Percentiles rank a stretch among this genome's conserved stretches.
These are phyloP conservation scores for Rhea americana DNA, from an alignment of 2,113 vertebrate species.

Conservation along the genomic window DNA sequence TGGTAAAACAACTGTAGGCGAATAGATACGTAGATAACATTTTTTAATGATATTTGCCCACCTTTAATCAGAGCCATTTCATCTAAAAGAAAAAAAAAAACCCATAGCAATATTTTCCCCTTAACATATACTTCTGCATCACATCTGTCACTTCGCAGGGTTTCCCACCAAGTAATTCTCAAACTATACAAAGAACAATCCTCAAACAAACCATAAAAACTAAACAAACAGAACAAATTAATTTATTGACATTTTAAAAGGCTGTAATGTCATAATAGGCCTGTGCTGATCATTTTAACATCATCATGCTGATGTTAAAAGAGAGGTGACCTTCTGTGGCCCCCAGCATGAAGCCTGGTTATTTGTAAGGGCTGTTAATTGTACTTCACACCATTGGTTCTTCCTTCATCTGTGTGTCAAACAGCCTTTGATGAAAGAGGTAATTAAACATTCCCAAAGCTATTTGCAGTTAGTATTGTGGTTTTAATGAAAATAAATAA, in stretches of 20 bases:
- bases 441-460: slow-evolving; percentile 18
- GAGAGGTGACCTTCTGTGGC: neutral
- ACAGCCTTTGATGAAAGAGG: neutral
- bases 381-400: neutral
- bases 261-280: neutral
- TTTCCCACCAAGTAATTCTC: neutral
- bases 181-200: neutral
- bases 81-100: neutral
- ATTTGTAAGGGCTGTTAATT: neutral
- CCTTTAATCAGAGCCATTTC: neutral
- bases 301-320: neutral
- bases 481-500: neutral
- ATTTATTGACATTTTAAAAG: neutral
- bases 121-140: neutral
- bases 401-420: neutral
- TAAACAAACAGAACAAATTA: neutral
- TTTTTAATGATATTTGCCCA: fast-evolving
- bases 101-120: neutral
- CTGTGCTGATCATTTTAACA: neutral
- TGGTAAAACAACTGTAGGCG: neutral
- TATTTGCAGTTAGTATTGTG: neutral
- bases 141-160: neutral
- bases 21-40: neutral
- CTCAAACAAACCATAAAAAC: slow-evolving; percentile 12
- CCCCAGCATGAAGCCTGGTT: neutral